Evolutionary conservation across 2,113 vertebrate genomes (phyloP), one percentile per base, ranked within the genome.

Genomic region (Bujurquina vittata): DNA sequence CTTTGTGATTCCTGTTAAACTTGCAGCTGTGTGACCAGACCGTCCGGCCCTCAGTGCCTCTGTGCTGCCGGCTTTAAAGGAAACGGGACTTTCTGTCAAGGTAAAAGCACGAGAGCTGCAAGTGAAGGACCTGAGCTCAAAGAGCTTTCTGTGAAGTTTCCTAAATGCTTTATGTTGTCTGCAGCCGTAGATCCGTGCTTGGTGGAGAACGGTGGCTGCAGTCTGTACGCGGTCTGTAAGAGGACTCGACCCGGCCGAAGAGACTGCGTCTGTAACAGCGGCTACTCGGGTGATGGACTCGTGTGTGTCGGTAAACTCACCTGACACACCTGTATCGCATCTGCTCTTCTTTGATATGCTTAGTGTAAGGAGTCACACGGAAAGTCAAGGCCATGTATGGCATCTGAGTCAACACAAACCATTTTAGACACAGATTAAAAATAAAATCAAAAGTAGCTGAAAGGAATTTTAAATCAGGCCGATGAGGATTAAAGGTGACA

Each of bases 61-160:
- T 99, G 98, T 76, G 96, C 97, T 0, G 95, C 95, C 10, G 98
- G 98, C 1, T 99, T 98, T 76, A 54, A 95, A 78, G 98, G 98
- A 49, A 98, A 98, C 0, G 98, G 98, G 26, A 98, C 96, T 0
- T 79, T 91, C 87, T 99, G 98, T 91, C 91, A 92, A 96, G 97
- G 98, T 95, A 94, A 95, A 33, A 37, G 12, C 20, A 72, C 14
- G 67, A 54, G 33, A 10, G 9, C 15, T 12, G 7, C 56, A 63
- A 29, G 22, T 59, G 52, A 37, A 1, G 14, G 22, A 58, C n/a
- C 61, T 77, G 35, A 58, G 7, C 1, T 74, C 26, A 5, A 5
- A 5, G 1, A 0, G 6, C 56, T 20, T 52, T 26, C 65, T 31
- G 43, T 72, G 43, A 69, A 49, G 65, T 72, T 72, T 72, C 18